Evolutionary conservation across 2,797 vertebrate genomes (phyloP).

Genomic region (Siniperca undulata): DNA sequence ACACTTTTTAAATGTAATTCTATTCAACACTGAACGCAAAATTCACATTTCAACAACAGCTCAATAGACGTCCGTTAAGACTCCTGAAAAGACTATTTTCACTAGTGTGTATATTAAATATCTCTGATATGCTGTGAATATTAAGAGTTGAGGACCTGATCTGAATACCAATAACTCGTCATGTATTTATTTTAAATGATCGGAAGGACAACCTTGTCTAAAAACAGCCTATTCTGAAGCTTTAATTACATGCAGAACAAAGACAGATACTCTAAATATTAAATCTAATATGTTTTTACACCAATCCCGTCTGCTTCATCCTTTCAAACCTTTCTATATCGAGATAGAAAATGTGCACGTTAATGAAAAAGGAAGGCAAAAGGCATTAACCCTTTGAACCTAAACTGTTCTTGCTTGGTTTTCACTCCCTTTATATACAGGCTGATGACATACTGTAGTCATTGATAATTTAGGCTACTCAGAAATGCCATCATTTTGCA

Average conservation of each 20-base stretch:
- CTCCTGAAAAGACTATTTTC: neutral
- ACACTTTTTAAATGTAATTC: conserved; percentile 1
- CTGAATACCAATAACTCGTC: neutral
- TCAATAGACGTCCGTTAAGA: neutral
- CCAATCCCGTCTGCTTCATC: neutral
- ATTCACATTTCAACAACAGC: neutral
- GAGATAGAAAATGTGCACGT: neutral
- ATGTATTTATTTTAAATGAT: neutral
- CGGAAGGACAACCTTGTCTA: neutral
- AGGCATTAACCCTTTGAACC: neutral
- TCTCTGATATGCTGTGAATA: neutral
- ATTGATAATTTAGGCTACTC: neutral
- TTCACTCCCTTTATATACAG: neutral
- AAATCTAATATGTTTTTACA: neutral
- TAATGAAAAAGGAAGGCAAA: neutral
- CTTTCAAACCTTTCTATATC: neutral
- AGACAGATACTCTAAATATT: neutral
- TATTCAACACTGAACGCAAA: neutral
- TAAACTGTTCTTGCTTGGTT: neutral
- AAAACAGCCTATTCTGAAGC: neutral
- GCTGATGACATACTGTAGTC: neutral
- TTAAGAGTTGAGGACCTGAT: neutral
- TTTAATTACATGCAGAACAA: neutral
- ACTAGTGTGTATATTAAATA: neutral
- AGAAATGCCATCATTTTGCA: neutral